Conservation (phyloP, 2,888 invertebrate genomes). For the Phalera bucephala region DNA sequence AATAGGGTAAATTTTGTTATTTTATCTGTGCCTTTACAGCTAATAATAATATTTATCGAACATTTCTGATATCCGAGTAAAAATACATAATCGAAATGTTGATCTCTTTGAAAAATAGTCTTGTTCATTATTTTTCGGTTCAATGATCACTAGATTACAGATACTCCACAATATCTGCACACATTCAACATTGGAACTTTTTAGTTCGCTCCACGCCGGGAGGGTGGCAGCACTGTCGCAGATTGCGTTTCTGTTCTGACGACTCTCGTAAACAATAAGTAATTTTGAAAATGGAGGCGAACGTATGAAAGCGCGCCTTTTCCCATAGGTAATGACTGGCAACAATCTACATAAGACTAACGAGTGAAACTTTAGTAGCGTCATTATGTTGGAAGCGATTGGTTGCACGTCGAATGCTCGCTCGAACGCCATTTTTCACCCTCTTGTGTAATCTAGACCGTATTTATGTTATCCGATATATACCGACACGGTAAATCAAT, state of each 20-base stretch:
- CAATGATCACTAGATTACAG: too few relatives aligned
- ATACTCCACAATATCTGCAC: too few relatives aligned
- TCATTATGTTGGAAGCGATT: constrained; percentile 50
- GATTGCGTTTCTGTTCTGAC: constrained; percentile 39
- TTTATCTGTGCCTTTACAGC: constrained; percentile 17
- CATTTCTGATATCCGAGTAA: too few relatives aligned
- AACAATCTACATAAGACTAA: constrained; percentile 52
- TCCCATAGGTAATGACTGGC: constrained; percentile 55
- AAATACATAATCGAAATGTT: too few relatives aligned
- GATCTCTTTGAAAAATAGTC: too few relatives aligned
- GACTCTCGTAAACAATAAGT: constrained; percentile 52
- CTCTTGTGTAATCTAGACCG: constrained; percentile 30
- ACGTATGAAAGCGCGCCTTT: constrained; percentile 44
- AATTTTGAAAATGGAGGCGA: constrained; percentile 55
- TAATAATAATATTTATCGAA: too few relatives aligned
- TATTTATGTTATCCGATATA: constrained; percentile 42
- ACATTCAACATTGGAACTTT: too few relatives aligned
- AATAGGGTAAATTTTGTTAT: constrained; percentile 31
- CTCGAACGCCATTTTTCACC: constrained; percentile 45
- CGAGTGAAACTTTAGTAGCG: constrained; percentile 53
- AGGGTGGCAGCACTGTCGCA: constrained; percentile 24
- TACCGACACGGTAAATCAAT: constrained; percentile 52
- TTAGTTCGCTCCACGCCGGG: constrained; percentile 16
- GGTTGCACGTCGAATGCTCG: constrained; percentile 39
- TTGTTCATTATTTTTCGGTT: too few relatives aligned